Conservation (phyloP, 2,797 vertebrate genomes). For the Australoheros facetus region DNA sequence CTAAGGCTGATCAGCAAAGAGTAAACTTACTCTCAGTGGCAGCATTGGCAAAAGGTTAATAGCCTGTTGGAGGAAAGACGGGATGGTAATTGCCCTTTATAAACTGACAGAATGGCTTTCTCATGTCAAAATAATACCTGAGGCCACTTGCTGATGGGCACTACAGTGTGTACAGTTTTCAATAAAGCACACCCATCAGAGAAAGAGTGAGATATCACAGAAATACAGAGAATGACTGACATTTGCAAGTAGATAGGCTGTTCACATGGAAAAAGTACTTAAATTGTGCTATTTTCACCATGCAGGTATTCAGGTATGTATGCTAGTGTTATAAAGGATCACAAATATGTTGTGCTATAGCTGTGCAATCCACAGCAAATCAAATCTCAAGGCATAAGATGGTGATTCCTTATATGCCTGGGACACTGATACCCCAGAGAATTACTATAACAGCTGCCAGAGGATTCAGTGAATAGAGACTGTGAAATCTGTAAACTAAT, state of each 20-base stretch:
- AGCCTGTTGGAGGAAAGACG: constrained; percentile 39
- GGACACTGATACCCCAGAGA: neutral
- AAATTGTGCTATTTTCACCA: neutral
- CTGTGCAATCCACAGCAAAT: neutral
- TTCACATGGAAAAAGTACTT: constrained; percentile 11
- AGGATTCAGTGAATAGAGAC: neutral
- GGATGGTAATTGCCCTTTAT: constrained; percentile 62
- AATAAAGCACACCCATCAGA: neutral
- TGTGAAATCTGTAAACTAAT: neutral
- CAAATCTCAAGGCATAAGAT: neutral
- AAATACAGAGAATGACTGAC: constrained; percentile 29
- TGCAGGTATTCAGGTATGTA: neutral
- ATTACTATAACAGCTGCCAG: neutral
- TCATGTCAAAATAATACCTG: constrained; percentile 39
- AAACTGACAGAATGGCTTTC: constrained; percentile 51
- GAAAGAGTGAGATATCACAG: neutral
- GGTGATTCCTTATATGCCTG: neutral
- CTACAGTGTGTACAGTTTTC: neutral
- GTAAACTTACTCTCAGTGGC: constrained; percentile 41
- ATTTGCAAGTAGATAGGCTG: constrained; percentile 17
- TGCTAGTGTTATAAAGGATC: neutral
- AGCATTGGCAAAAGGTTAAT: constrained; percentile 67
- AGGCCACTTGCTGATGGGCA: constrained; percentile 16
- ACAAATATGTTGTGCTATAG: neutral
- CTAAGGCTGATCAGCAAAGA: constrained; percentile 14